Base-by-base conservation (phyloP, 2,888 invertebrate genomes). In the Leptothorax acervorum region DNA sequence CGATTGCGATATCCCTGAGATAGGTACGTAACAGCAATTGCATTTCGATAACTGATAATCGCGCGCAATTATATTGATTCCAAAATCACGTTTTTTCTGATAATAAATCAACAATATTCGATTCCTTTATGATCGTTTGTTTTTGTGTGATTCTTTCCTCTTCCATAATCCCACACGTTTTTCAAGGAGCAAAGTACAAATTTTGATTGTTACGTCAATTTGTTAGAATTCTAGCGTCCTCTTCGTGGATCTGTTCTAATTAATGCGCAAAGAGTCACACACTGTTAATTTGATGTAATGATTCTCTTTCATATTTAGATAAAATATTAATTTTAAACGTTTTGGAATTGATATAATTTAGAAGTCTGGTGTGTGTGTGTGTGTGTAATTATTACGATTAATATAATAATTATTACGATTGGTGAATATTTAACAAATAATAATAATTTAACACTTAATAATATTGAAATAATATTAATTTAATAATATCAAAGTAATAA, bases 11-110 rank as follows among this genome's bases (percentile, higher is more conserved):
- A 53, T 3, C 23, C 3, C 18, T 39, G 35, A 23, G 23, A 23
- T 23, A 23, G 23, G 75, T 76, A 65, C 11, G 75, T 63, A 53
- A 51, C 12, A 45, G 0, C 28, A 75, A 51, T 63, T 23, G 28
- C 9, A 55, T 18, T 57, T 71, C 11, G 28, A 63, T 63, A 63
- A 63, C n/a, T 60, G 4, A 48, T 3, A 23, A 23, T n/a, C 35
- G 4, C n/a, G 3, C 11, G n/a, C 12, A 31, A 28, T 73, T 12
- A 74, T 45, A 1, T 15, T 28, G 28, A 23, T 3, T 63, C 23
- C 35, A 51, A 63, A 35, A 51, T 39, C 23, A 48, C 3, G 35
- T 35, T 6, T 75, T n/a, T 48, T 75, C 3, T 18, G 12, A 62
- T 35, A 62, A 48, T 1, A 75, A 48, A 63, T 23, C 4, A 9